Conservation (phyloP, 2,888 invertebrate species). For the Nezara viridula region DNA sequence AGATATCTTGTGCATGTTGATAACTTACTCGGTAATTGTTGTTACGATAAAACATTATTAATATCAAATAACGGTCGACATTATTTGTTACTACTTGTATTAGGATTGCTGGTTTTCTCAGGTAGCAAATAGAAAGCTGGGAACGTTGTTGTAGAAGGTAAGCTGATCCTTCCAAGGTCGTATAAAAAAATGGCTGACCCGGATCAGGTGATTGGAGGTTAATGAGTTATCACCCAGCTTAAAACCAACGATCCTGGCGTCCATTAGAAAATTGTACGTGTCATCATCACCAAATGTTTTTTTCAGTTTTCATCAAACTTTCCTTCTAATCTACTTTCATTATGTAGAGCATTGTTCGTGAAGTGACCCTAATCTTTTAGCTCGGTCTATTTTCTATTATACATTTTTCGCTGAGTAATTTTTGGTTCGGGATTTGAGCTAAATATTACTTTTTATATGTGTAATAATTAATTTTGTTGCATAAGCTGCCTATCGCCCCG, state of each 20-base stretch:
- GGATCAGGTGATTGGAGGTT: neutral
- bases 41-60: too few relatives aligned
- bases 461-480: too few relatives aligned
- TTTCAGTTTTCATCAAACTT: neutral
- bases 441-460: neutral
- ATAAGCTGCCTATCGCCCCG: too few relatives aligned
- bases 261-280: neutral
- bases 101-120: neutral
- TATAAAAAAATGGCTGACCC: neutral
- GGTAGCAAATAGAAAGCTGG: neutral
- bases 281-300: neutral
- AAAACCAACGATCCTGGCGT: neutral
- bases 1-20: too few relatives aligned
- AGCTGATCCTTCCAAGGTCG: neutral
- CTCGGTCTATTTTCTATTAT: neutral
- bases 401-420: neutral
- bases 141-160: neutral
- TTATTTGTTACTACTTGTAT: too few relatives aligned
- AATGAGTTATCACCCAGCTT: neutral
- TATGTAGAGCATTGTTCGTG: neutral
- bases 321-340: neutral
- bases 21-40: too few relatives aligned
- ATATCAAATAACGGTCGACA: too few relatives aligned
- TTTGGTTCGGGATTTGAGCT: neutral
- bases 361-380: neutral